Conservation (phyloP, 2,113 vertebrate species). For the Panthera leo region DNA sequence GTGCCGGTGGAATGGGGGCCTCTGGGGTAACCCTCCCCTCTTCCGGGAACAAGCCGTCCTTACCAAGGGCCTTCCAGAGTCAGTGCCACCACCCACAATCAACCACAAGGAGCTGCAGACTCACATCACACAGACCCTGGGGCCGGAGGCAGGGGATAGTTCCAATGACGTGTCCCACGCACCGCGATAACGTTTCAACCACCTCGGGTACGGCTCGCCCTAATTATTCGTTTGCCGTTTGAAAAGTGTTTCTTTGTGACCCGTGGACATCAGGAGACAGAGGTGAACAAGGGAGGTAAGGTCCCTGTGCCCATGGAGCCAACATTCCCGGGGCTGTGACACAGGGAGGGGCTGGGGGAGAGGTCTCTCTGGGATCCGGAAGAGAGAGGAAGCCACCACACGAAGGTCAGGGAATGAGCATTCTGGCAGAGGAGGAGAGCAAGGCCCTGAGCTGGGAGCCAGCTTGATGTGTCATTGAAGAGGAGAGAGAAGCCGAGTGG, state of each 20-base stretch:
- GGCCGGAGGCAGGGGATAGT: accelerated
- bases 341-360: no score
- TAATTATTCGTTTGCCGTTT: accelerated
- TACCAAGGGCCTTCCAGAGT: not conserved
- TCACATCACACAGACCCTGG: not conserved
- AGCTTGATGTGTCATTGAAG: accelerated
- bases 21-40: no score
- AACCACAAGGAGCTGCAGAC: accelerated
- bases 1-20: not conserved
- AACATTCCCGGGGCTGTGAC: no score
- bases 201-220: not conserved
- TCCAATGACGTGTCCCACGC: accelerated
- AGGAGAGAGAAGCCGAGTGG: not conserved
- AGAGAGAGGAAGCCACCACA: accelerated
- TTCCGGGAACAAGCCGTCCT: not conserved
- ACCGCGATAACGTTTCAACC: accelerated
- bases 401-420: accelerated
- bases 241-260: not conserved
- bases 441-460: not conserved
- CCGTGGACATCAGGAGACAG: not conserved
- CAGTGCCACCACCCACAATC: not conserved
- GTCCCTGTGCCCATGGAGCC: accelerated
- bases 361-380: not conserved
- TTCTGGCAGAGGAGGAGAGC: not conserved
- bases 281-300: not conserved